These are phyloP conservation scores for Hetaerina titia DNA, from an alignment of 2,888 invertebrate genomes.

Conservation along the genomic window DNA sequence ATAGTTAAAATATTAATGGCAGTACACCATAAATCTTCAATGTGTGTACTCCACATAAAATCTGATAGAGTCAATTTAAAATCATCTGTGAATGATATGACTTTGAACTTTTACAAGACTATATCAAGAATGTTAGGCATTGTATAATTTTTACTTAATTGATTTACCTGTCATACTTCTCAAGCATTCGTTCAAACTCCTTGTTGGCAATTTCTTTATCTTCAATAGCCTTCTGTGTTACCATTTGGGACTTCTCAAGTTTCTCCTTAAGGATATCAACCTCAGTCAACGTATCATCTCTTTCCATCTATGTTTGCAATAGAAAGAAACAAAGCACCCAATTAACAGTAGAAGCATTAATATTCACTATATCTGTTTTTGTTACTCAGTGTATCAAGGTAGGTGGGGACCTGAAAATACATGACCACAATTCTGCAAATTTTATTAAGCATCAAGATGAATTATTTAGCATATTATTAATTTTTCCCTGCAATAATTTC, in stretches of 20 bases:
- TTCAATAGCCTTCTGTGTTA: constrained; percentile 90
- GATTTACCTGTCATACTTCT: constrained; percentile 91
- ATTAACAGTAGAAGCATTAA: constrained; percentile 87
- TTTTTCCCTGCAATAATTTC: background rate
- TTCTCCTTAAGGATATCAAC: constrained; percentile 93
- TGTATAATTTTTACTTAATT: no score
- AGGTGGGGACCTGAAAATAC: no score
- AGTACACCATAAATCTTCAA: no score
- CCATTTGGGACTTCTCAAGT: constrained; percentile 90
- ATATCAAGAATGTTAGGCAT: no score
- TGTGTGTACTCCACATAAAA: no score
- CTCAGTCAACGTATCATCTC: constrained; percentile 91
- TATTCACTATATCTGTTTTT: background rate
- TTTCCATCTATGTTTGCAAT: constrained; percentile 83
- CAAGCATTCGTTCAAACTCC: constrained; percentile 94
- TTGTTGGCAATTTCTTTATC: constrained; percentile 93
- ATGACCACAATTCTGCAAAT: no score
- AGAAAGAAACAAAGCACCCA: constrained; percentile 9
- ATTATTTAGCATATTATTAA: background rate
- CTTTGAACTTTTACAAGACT: no score
- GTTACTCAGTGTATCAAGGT: background rate
- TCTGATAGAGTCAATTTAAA: no score
- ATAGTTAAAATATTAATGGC: no score
- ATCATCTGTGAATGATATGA: no score
- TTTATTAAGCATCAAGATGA: background rate